Evolutionary conservation across 1,140 invertebrate genomes (phyloP), one percentile per base, ranked within the genome.

Genomic region (Lordiphosa stackelbergi): DNA sequence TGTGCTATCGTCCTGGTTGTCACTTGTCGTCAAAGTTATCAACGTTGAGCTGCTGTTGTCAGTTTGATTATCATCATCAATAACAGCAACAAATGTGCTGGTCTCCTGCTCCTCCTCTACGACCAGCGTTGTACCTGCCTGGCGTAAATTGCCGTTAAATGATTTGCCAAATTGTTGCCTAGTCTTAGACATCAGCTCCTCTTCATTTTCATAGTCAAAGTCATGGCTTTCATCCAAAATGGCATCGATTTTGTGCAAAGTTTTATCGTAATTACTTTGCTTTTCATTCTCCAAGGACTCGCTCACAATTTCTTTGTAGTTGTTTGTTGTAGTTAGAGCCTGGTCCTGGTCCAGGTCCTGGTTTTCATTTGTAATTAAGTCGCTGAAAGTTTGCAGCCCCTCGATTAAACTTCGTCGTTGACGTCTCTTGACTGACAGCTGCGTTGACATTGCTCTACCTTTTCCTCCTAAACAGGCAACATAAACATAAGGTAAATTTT

Each of bases 41-140:
- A 64, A 24, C 49, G 43, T 31, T 42, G 53, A 53, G 53, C 57
- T 84, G 53, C 69, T 65, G 48, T 63, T 85, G 81, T 85, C 81
- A 85, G 51, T 85, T 85, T 85, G 75, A 85, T 85, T 85, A 85
- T 85, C 65, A 61, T 73, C 81, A 85, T 85, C 66, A 85, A 85
- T 85, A 85, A 85, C 64, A 62, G 60, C 69, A 62, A 53, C 52
- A 64, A 59, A 56, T 69, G 62, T 61, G 66, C 55, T 77, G 41
- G 58, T 40, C 54, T 62, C 56, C 51, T 11, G 37, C 16, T 40
- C 34, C 31, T 12, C 35, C 52, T 57, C 24, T 59, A 12, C 73
- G 52, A 49, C 52, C 42, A 78, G 49, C 69, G 45, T 66, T 69
- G 85, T 85, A 68, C 73, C 73, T 61, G 79, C 66, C 52, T 60